Base-by-base conservation (phyloP, 1,140 invertebrate genomes). In the Ruditapes philippinarum region DNA sequence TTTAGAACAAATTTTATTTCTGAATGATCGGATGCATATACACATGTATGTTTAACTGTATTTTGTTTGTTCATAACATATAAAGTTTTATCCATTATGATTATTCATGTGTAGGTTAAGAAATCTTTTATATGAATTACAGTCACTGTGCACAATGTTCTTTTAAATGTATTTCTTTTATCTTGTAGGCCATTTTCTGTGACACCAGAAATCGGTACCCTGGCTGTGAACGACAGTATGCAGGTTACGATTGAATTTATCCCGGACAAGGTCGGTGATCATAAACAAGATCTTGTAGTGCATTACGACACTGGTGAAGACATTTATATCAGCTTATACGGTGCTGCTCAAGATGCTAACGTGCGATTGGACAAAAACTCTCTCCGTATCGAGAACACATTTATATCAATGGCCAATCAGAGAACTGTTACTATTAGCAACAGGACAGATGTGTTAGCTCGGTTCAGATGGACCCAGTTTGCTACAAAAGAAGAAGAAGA, bases 351-450 rank as follows among this genome's bases (percentile, higher is more conserved):
- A 80, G 95, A 96, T 92, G 91, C 93, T 22, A 94, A 94, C 84
- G 94, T 96, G 11, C 85, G 95, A 42, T 90, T 96, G 54, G 95
- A 96, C 88, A 96, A 96, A 91, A 96, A 94, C 85, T 94, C 95
- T 25, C 92, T 96, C 17, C 89, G 93, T 14, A 95, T 96, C 74
- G 96, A 96, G 78, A 95, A 94, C 90, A 96, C 96, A 12, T 96
- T 93, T 88, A 94, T 96, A n/a, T 95, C 95, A 28, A 95, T 96
- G 95, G 94, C 95, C 54, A 95, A 95, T 90, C 94, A 96, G 80
- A 93, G 95, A 70, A 95, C 93, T 14, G 92, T 96, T 2, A 94
- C 92, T 12, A 95, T 96, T 60, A 91, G 86, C 89, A 96, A 96
- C 89, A 91, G 95, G 42, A 94, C 93, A 42, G 91, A 95, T 90